These are phyloP conservation scores for Xyliphius kryptos DNA, from an alignment of 2,113 vertebrate species.

Conservation along the genomic window DNA sequence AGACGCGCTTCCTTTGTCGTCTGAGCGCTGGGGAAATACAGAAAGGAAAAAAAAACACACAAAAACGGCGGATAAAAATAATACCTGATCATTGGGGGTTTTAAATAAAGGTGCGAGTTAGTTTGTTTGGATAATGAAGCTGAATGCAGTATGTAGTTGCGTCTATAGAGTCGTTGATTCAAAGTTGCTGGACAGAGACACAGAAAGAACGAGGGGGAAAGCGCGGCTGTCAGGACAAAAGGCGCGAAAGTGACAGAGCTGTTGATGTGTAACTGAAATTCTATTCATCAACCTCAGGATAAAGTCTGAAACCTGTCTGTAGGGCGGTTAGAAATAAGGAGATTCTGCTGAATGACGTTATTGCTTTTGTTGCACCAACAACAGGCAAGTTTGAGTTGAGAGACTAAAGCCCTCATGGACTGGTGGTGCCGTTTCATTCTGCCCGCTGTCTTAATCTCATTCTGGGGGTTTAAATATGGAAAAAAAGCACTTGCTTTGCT, in stretches of 20 bases:
- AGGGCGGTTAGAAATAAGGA: conserved; percentile 7
- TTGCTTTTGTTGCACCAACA: conserved; percentile 28
- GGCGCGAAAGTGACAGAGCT: conserved; percentile 37
- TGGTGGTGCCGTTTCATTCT: not conserved
- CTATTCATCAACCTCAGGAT: no score
- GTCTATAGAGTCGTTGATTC: no score
- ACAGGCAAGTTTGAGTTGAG: conserved; percentile 14
- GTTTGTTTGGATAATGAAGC: no score
- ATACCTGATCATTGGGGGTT: no score
- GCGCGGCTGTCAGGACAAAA: conserved; percentile 39
- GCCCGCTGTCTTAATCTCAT: conserved; percentile 6
- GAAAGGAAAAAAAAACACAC: conserved; percentile 9
- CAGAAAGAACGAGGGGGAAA: conserved; percentile 33
- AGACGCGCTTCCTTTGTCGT: conserved; percentile 69
- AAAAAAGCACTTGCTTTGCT: no score
- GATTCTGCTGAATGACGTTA: conserved; percentile 20
- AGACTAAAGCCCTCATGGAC: conserved; percentile 7
- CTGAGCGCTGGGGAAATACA: conserved; percentile 66
- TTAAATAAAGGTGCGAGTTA: no score
- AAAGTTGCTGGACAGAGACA: conserved; percentile 11
- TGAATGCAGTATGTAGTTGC: no score
- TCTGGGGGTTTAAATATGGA: no score
- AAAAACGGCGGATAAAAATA: not conserved
- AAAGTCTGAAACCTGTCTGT: no score
- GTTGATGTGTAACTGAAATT: no score